Percentiles rank a stretch among this genome's conserved stretches.
Conservation (phyloP, 2,888 invertebrate species). For the Scaptomyza tumidula region DNA sequence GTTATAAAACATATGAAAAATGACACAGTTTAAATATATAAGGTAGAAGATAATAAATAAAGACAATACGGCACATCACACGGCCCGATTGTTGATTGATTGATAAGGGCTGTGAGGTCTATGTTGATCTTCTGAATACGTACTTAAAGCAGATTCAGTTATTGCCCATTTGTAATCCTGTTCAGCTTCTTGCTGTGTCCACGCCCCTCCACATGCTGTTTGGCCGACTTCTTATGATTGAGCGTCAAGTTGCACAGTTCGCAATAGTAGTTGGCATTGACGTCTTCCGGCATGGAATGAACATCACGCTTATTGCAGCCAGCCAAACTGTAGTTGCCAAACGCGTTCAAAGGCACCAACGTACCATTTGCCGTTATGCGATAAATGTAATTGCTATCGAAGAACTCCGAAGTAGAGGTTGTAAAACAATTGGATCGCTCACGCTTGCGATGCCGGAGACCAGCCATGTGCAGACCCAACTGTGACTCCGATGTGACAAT, state of each 20-base stretch:
- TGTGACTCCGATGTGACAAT: conserved; percentile 70
- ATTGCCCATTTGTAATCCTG: not conserved
- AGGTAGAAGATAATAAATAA: conserved; percentile 38
- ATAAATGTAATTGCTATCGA: conserved; percentile 55
- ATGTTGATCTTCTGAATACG: not conserved
- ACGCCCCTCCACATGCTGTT: conserved; percentile 67
- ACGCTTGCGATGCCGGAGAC: conserved; percentile 61
- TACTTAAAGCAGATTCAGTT: not conserved
- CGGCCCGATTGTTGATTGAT: conserved; percentile 25
- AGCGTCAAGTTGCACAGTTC: conserved; percentile 60
- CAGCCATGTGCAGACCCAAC: conserved; percentile 62
- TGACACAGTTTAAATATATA: conserved; percentile 58
- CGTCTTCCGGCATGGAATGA: conserved; percentile 26
- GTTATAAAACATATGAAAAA: conserved; percentile 47
- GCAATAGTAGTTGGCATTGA: conserved; percentile 55
- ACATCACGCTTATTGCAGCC: conserved; percentile 21
- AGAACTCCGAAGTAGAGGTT: not conserved
- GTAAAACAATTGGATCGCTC: conserved; percentile 6
- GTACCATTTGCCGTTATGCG: conserved; percentile 48
- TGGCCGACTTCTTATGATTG: conserved; percentile 67
- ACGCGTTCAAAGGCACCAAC: conserved; percentile 50
- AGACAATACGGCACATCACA: conserved; percentile 49
- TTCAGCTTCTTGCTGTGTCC: conserved; percentile 50
- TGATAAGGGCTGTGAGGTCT: conserved; percentile 4
- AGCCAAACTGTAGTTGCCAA: conserved; percentile 28